A percentile compares a stretch with the other conserved stretches of the same genome.
Conservation (phyloP, 2,113 vertebrate genomes). For the Pontoporia blainvillei region DNA sequence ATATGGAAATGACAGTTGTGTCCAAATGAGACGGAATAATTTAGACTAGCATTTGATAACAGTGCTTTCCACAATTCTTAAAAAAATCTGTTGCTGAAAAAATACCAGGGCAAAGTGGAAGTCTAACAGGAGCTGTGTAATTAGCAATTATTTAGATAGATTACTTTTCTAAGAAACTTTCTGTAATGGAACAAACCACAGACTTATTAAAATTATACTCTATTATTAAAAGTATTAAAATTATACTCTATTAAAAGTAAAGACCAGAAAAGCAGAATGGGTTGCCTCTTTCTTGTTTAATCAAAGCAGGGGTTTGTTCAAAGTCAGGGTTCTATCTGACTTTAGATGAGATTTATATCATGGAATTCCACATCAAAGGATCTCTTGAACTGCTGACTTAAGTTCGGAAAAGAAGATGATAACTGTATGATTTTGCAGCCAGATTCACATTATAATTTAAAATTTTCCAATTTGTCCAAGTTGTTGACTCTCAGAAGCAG, state of each 20-base stretch:
- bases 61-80: conserved; percentile 17
- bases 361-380: conserved; percentile 17
- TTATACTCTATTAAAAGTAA: conserved; percentile 11
- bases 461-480: neutral
- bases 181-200: conserved; percentile 22
- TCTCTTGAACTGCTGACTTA: conserved; percentile 9
- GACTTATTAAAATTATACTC: neutral
- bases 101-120: neutral
- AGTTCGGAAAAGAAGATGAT: neutral
- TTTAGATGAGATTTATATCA: neutral
- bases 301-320: neutral
- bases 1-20: neutral
- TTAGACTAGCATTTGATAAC: conserved; percentile 32
- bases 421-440: neutral
- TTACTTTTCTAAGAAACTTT: conserved; percentile 29
- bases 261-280: neutral
- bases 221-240: neutral
- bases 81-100: neutral
- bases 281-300: neutral
- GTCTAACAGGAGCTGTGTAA: conserved; percentile 22
- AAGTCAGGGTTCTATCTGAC: neutral
- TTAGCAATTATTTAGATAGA: conserved; percentile 20
- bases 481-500: neutral
- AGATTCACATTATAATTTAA: conserved; percentile 29
- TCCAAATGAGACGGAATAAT: conserved; percentile 18